Evolutionary conservation across 2,113 vertebrate species (phyloP).

Genomic region (Semnornis frantzii): DNA sequence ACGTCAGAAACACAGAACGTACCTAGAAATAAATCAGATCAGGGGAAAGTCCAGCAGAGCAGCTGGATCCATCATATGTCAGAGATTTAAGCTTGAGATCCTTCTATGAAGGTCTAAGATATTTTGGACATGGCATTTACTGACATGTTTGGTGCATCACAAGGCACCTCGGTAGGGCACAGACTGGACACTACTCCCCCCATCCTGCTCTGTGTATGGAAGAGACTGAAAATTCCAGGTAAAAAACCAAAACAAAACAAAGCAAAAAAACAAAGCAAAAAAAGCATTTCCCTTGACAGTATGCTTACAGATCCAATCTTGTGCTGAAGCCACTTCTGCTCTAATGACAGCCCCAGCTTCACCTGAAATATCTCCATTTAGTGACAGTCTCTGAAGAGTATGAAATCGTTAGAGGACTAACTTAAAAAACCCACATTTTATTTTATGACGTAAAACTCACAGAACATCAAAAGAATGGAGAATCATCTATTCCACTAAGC

Average conservation of each 20-base stretch:
- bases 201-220: not conserved
- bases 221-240: not conserved
- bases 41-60: not conserved
- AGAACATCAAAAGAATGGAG: not conserved
- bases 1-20: not conserved
- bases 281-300: not conserved
- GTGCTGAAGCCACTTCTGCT: not conserved
- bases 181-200: fast-evolving
- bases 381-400: not conserved
- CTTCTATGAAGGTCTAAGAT: not conserved
- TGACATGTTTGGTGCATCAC: not conserved
- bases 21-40: not conserved
- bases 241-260: not conserved
- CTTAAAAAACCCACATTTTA: not conserved
- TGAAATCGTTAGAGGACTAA: not conserved
- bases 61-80: not conserved
- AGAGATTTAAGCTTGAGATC: not conserved
- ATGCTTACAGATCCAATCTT: not conserved
- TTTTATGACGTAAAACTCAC: not conserved
- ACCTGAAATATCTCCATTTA: not conserved
- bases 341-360: not conserved
- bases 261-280: not conserved
- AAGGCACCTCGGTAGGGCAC: not conserved
- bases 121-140: not conserved
- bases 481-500: not conserved